Evolutionary conservation across 1,140 invertebrate species (phyloP).

Genomic region (Atta cephalotes): DNA sequence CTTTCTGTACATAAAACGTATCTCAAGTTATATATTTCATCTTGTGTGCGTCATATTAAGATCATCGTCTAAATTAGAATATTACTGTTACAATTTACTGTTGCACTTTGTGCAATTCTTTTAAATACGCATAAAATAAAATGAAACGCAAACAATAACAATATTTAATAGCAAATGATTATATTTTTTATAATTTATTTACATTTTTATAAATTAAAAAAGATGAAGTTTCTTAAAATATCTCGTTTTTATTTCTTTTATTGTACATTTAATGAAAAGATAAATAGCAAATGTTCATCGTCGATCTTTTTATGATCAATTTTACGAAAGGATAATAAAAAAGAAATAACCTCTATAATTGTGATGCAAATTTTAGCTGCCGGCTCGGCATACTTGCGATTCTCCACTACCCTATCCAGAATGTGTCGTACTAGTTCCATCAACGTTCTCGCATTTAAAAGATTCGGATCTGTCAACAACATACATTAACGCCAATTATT

Average conservation of each 20-base stretch:
- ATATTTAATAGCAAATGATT: not conserved
- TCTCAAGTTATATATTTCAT: conserved; percentile 2
- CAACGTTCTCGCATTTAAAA: conserved; percentile 90
- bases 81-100: not conserved
- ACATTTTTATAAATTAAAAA: not conserved
- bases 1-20: conserved; percentile 87
- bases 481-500: not conserved
- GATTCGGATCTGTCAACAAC: conserved; percentile 90
- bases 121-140: conserved; percentile 1
- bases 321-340: conserved; percentile 8
- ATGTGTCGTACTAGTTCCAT: conserved; percentile 95
- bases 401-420: conserved; percentile 92
- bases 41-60: not conserved
- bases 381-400: conserved; percentile 91
- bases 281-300: not conserved
- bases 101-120: not conserved
- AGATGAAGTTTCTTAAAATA: not conserved
- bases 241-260: not conserved
- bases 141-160: not conserved
- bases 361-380: conserved; percentile 93
- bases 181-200: conserved; percentile 6
- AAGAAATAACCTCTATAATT: conserved; percentile 90
- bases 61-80: conserved; percentile 13
- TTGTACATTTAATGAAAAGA: not conserved
- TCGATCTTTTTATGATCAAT: not conserved